Conservation (phyloP, 2,113 vertebrate species). For the Strix uralensis region DNA sequence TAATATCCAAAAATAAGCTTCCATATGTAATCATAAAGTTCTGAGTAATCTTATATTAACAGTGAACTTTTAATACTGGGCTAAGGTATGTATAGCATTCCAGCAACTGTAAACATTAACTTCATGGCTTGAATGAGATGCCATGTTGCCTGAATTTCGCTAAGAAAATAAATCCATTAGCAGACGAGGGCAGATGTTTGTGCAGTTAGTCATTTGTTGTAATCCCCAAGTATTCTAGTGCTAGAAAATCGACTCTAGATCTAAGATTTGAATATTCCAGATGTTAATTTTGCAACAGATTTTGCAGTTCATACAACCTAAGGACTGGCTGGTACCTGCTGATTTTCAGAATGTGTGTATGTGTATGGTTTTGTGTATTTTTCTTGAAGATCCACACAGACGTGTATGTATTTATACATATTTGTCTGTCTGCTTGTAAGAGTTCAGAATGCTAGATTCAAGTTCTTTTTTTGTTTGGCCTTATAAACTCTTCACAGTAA, state of each 20-base stretch:
- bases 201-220: constrained; percentile 2
- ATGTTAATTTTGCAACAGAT: constrained; percentile 39
- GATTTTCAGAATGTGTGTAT: neutral
- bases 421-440: neutral
- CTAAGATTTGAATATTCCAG: constrained; percentile 57
- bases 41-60: neutral
- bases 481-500: neutral
- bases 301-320: constrained; percentile 37
- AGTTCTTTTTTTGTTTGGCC: neutral
- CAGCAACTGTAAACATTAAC: neutral
- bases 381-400: neutral
- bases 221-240: neutral
- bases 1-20: neutral
- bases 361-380: neutral
- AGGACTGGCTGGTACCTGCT: constrained; percentile 27
- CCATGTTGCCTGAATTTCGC: neutral
- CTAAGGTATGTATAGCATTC: neutral
- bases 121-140: neutral
- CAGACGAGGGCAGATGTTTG: constrained; percentile 48
- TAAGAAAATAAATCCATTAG: constrained; percentile 15
- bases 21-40: neutral
- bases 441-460: neutral
- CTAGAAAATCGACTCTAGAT: constrained; percentile 20
- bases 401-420: neutral
- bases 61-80: neutral